Evolutionary conservation across 2,113 vertebrate species (phyloP).

Genomic region (Indri indri): DNA sequence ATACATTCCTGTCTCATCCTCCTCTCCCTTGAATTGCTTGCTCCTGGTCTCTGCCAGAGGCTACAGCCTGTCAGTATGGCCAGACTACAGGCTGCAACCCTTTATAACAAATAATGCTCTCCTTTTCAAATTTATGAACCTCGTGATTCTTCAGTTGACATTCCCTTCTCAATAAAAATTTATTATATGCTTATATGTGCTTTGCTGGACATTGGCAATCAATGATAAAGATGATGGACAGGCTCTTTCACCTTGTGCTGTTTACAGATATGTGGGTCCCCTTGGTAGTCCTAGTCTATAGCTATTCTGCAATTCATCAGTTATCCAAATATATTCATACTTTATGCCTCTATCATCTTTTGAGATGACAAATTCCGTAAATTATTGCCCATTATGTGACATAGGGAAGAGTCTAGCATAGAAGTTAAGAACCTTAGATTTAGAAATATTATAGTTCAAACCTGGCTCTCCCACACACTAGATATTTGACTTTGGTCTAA

Average conservation of each 20-base stretch:
- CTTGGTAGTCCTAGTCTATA: neutral
- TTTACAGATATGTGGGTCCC: neutral
- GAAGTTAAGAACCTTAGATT: neutral
- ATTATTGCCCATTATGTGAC: neutral
- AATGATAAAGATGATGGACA: neutral
- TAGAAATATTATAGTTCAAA: constrained; percentile 21
- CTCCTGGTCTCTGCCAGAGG: too few relatives aligned
- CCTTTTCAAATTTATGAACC: too few relatives aligned
- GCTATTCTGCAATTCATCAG: neutral
- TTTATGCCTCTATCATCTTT: neutral
- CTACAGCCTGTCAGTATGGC: too few relatives aligned
- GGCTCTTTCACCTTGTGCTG: neutral
- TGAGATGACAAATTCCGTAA: neutral
- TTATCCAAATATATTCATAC: neutral
- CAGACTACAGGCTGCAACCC: too few relatives aligned
- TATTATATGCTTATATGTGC: neutral
- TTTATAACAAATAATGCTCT: too few relatives aligned
- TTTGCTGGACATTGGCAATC: neutral
- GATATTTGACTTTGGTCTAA: neutral
- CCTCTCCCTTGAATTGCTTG: too few relatives aligned
- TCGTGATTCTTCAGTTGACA: too few relatives aligned
- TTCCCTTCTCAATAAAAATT: neutral
- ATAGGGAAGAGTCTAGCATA: neutral
- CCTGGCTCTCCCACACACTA: neutral
- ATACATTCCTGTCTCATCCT: too few relatives aligned